phyloP scores from a whole-genome alignment of 2,797 vertebrate species.

The Poeciliopsis presidionis region DNA sequence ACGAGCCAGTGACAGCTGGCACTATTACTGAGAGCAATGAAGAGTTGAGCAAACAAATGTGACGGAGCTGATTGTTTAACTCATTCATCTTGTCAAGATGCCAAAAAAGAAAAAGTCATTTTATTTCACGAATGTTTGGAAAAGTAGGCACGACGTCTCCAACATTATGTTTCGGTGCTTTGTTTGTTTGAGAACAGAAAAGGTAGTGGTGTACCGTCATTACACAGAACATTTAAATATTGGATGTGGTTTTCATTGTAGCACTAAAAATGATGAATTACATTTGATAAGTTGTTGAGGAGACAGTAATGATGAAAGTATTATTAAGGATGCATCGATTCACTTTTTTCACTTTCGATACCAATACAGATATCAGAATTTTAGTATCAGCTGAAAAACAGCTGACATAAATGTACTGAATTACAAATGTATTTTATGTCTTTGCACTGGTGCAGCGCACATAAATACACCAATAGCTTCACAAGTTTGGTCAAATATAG shows the following conservation, averaged over 20 bases:
- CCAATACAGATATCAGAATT: no score
- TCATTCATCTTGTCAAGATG: constrained; percentile 6
- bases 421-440: no score
- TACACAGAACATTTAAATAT: background rate
- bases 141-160: no score
- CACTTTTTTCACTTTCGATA: no score
- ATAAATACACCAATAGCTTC: no score
- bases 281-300: background rate
- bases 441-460: no score
- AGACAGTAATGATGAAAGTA: background rate
- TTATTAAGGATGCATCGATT: no score
- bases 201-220: background rate
- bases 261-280: background rate
- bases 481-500: no score
- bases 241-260: background rate
- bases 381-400: background rate
- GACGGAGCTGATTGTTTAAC: constrained; percentile 6
- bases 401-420: background rate
- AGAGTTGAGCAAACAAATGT: constrained; percentile 15
- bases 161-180: background rate
- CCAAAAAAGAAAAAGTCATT: background rate
- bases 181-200: background rate
- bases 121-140: background rate
- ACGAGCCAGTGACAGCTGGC: constrained; percentile 17
- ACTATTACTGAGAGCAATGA: constrained; percentile 16